phyloP scores from a whole-genome alignment of 1,140 invertebrate species.

The Caerostris extrusa region DNA sequence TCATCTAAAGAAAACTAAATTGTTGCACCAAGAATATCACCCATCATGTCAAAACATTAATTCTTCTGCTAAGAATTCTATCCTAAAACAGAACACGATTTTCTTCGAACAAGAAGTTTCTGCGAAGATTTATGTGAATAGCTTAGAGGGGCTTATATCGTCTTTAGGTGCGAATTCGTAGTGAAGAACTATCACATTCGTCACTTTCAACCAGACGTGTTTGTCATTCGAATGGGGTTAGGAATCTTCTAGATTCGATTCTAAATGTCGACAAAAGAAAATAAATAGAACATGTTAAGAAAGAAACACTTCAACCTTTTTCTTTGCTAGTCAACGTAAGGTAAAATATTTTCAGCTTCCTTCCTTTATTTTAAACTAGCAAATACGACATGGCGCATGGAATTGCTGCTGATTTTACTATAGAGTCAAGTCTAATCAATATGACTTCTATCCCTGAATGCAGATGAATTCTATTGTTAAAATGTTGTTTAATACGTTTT shows the following conservation, averaged over 20 bases:
- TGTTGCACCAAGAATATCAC: not conserved
- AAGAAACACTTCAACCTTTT: no score
- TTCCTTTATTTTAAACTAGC: no score
- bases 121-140: not conserved
- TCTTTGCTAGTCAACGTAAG: no score
- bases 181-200: not conserved
- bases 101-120: not conserved
- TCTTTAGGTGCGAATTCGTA: not conserved
- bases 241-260: not conserved
- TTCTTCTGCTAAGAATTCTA: not conserved
- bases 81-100: not conserved
- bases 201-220: slow-evolving; percentile 10
- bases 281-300: not conserved
- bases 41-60: not conserved
- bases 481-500: no score
- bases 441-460: no score
- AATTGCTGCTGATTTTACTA: no score
- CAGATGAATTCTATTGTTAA: no score
- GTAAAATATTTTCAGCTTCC: no score
- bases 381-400: no score
- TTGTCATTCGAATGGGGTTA: not conserved
- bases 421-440: no score
- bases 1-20: not conserved
- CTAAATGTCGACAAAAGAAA: not conserved
- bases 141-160: not conserved